Percentiles rank a stretch among this genome's conserved stretches.
Conservation (phyloP, 2,797 vertebrate species). For the Sylvia borin region DNA sequence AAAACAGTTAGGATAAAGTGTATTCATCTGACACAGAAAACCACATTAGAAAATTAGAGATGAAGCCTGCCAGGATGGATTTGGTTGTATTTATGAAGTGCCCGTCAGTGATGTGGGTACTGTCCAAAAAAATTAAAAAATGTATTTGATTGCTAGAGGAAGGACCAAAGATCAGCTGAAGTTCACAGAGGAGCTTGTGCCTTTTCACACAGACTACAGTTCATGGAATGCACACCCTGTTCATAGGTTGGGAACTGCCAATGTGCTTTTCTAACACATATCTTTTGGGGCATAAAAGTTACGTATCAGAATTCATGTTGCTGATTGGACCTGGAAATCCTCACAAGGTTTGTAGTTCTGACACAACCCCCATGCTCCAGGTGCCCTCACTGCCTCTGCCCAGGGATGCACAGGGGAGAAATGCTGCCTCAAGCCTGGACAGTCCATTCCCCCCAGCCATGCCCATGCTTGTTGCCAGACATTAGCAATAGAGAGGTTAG, state of each 20-base stretch:
- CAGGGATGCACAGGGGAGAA: not conserved
- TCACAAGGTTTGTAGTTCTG: not conserved
- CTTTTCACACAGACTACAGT: not conserved
- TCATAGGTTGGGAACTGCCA: rapidly evolving
- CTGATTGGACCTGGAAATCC: not conserved
- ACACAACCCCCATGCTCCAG: no score
- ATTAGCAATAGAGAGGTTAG: not conserved
- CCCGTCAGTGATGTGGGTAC: not conserved
- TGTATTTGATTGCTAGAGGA: not conserved
- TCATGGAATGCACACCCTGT: not conserved
- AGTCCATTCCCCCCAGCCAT: not conserved
- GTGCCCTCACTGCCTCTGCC: no score
- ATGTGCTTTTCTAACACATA: not conserved
- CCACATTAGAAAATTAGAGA: not conserved
- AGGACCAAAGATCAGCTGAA: not conserved
- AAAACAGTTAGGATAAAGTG: not conserved
- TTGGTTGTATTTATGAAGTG: not conserved
- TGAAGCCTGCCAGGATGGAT: slow-evolving; percentile 11
- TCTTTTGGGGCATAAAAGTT: not conserved
- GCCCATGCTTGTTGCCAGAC: not conserved
- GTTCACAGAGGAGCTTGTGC: not conserved
- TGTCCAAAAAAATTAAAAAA: not conserved
- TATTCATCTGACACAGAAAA: not conserved
- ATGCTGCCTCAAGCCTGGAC: not conserved
- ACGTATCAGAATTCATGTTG: not conserved